Evolutionary conservation across 1,140 invertebrate species (phyloP).

Genomic region (Mesaphorura yosii): DNA sequence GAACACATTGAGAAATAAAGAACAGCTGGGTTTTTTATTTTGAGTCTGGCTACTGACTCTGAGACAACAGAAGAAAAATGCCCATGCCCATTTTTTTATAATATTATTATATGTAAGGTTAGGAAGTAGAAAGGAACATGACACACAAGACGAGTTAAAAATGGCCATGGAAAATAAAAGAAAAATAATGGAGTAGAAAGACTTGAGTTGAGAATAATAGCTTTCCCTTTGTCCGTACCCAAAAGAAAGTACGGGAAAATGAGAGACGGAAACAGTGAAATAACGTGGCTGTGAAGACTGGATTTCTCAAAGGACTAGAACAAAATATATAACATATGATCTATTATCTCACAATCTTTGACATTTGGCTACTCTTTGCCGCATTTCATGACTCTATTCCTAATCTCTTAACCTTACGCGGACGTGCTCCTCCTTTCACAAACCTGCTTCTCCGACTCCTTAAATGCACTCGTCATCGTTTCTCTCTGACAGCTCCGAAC

Average conservation of each 20-base stretch:
- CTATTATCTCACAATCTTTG: conserved; percentile 27
- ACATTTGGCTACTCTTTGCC: conserved; percentile 6
- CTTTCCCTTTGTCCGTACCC: not conserved
- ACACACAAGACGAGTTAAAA: conserved; percentile 2
- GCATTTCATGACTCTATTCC: too few species aligned
- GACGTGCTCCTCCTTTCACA: too few species aligned
- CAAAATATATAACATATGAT: conserved; percentile 27
- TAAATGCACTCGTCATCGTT: too few species aligned
- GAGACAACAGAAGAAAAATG: too few species aligned
- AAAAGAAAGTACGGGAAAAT: too few species aligned
- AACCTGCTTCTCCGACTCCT: too few species aligned
- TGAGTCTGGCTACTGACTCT: too few species aligned
- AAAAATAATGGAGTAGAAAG: conserved; percentile 17
- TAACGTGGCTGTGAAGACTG: conserved; percentile 10
- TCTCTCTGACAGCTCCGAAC: too few species aligned
- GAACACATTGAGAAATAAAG: conserved; percentile 13
- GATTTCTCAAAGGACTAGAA: conserved; percentile 27
- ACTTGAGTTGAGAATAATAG: conserved; percentile 6
- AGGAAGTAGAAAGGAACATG: conserved; percentile 11
- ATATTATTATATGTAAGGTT: too few species aligned
- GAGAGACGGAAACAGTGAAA: conserved; percentile 9
- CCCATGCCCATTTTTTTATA: too few species aligned
- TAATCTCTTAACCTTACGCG: too few species aligned
- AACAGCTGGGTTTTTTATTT: too few species aligned
- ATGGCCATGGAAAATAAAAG: not conserved